Conservation (phyloP, 1,140 invertebrate genomes). For the Formica exsecta region DNA sequence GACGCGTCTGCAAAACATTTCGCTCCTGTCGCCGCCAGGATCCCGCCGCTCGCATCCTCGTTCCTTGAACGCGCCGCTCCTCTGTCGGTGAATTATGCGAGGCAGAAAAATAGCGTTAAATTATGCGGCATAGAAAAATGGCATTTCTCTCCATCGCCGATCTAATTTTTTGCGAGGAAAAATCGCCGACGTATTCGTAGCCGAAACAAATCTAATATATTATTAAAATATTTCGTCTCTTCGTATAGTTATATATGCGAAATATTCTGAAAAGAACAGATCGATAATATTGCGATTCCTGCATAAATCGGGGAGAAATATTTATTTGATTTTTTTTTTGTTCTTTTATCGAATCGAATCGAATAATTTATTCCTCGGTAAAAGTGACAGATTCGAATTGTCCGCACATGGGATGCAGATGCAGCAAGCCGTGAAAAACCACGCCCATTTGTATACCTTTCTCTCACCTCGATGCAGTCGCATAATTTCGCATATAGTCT, state of each 20-base stretch:
- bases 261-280: background rate
- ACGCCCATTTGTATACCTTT: conserved; percentile 75
- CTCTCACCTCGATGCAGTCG: conserved; percentile 38
- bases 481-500: conserved; percentile 68
- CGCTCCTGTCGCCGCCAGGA: conserved; percentile 46
- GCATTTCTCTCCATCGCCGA: background rate
- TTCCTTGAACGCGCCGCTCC: conserved; percentile 58
- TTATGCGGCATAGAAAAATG: conserved; percentile 53
- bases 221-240: conserved; percentile 12
- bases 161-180: conserved; percentile 18
- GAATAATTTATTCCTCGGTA: background rate
- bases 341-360: background rate
- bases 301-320: background rate
- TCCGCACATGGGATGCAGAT: conserved; percentile 56
- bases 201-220: background rate
- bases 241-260: background rate
- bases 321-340: conserved; percentile 4
- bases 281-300: background rate
- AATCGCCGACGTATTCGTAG: background rate
- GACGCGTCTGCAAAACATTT: conserved; percentile 73
- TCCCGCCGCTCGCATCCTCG: conserved; percentile 57
- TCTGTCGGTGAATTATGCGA: conserved; percentile 62
- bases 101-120: conserved; percentile 62
- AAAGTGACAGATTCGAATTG: conserved; percentile 35
- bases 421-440: conserved; percentile 75